Conservation (phyloP, 2,797 vertebrate genomes). For the Chaunax sp. region DNA sequence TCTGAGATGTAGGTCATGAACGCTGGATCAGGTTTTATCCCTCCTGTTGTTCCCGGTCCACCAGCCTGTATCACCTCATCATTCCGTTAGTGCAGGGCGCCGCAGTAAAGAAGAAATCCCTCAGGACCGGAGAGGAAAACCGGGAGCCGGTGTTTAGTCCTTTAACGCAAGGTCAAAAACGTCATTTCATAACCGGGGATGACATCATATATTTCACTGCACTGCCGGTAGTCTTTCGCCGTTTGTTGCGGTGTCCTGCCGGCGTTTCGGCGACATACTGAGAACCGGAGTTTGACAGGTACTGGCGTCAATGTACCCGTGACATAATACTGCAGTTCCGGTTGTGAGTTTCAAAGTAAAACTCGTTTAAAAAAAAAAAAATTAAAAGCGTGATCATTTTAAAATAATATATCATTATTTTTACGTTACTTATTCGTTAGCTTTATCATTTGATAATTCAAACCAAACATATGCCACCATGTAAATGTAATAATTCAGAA, state of each 20-base stretch:
- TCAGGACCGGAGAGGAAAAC: background rate
- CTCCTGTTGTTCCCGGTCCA: constrained; percentile 34
- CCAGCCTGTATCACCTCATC: constrained; percentile 39
- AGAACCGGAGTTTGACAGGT: constrained; percentile 45
- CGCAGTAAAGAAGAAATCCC: constrained; percentile 27
- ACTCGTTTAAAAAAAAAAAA: background rate
- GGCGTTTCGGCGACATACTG: constrained; percentile 34
- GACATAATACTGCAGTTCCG: background rate
- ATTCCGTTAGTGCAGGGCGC: constrained; percentile 13
- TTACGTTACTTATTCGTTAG: no score
- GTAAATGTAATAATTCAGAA: no score
- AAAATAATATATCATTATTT: no score
- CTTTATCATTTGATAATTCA: no score
- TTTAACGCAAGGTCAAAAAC: constrained; percentile 21
- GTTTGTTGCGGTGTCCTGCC: constrained; percentile 19
- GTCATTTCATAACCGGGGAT: background rate
- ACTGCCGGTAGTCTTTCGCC: background rate
- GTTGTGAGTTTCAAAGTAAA: constrained; percentile 43
- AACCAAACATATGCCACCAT: no score
- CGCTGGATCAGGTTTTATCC: constrained; percentile 13
- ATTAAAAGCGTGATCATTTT: no score
- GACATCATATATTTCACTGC: rapidly evolving
- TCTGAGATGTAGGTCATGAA: constrained; percentile 72
- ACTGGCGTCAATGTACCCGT: background rate
- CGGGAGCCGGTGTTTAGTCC: constrained; percentile 10